Conservation (phyloP, 2,797 vertebrate genomes). For the Euthynnus affinis region DNA sequence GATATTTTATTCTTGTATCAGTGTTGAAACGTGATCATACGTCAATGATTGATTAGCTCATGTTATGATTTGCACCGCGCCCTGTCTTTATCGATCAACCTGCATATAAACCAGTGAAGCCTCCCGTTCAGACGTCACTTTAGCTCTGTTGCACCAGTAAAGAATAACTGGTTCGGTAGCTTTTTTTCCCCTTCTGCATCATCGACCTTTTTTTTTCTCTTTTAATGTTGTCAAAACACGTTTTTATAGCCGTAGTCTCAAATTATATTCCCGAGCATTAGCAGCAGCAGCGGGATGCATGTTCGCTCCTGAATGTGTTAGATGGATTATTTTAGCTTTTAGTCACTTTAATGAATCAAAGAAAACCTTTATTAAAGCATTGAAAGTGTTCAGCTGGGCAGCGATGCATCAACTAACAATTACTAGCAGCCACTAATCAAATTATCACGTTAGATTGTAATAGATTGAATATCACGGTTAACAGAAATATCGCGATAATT, state of each 20-base stretch:
- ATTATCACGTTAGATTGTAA: not conserved
- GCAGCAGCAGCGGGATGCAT: not conserved
- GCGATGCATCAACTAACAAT: not conserved
- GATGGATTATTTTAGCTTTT: not conserved
- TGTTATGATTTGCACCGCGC: conserved; percentile 38
- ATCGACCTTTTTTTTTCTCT: too few species aligned
- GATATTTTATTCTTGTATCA: accelerated
- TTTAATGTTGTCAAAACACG: too few species aligned
- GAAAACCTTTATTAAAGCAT: not conserved
- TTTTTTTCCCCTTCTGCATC: not conserved
- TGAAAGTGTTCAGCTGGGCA: not conserved
- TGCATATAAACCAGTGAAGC: conserved; percentile 35
- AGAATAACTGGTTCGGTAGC: not conserved
- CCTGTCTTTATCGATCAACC: conserved; percentile 56
- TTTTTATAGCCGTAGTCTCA: accelerated
- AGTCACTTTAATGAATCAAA: not conserved
- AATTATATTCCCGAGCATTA: not conserved
- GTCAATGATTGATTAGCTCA: not conserved
- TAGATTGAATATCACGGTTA: not conserved
- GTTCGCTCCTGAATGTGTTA: not conserved
- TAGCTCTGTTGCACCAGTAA: conserved; percentile 12
- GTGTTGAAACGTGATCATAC: accelerated
- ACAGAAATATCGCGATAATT: too few species aligned
- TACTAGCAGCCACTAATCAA: not conserved
- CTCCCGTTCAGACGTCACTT: conserved; percentile 21